Percentiles rank a stretch among this genome's conserved stretches.
Conservation (phyloP, 1,140 invertebrate species). For the Sitobion miscanthi region DNA sequence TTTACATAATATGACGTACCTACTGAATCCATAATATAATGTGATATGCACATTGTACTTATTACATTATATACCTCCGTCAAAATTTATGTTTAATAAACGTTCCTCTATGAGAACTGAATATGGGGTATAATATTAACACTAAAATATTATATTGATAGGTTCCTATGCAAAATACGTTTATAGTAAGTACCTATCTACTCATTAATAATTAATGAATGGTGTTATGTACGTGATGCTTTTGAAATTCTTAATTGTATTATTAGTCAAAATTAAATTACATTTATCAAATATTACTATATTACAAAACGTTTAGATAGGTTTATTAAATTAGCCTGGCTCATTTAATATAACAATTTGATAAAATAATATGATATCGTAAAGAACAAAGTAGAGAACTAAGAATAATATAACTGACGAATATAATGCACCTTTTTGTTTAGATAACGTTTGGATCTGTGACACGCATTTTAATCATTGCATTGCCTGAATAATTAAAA, state of each 20-base stretch:
- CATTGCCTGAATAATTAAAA: background rate
- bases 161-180: background rate
- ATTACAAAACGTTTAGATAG: background rate
- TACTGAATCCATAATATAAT: background rate
- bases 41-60: background rate
- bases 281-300: background rate
- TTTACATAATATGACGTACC: background rate
- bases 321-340: background rate
- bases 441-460: background rate
- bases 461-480: background rate
- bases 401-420: background rate
- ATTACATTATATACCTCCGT: background rate
- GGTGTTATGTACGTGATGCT: background rate
- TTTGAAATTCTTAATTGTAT: slow-evolving; percentile 2
- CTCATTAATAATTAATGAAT: background rate
- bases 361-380: background rate
- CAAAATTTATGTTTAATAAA: background rate
- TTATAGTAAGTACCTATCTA: background rate
- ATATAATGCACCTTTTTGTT: background rate
- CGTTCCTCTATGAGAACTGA: background rate
- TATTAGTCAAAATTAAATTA: slow-evolving; percentile 15
- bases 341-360: background rate
- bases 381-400: background rate
- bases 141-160: slow-evolving; percentile 7
- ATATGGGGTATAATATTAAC: background rate